phyloP scores from a whole-genome alignment of 2,888 invertebrate genomes.

The Nyleta sp. region DNA sequence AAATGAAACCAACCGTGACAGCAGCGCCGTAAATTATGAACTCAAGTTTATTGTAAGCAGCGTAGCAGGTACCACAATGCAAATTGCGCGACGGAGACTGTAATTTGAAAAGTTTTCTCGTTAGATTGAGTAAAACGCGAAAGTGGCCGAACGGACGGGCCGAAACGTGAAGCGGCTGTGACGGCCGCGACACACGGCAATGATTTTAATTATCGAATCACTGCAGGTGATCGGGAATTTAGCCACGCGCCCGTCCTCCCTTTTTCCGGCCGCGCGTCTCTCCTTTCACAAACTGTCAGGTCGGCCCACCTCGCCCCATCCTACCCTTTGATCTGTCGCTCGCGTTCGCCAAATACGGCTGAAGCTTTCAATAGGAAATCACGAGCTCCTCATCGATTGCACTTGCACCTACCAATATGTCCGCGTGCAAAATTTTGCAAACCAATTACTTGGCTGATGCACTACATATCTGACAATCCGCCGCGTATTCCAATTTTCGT shows the following conservation, averaged over 20 bases:
- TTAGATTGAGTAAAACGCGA: conserved; percentile 76
- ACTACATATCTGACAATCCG: conserved; percentile 50
- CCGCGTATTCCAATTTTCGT: conserved; percentile 53
- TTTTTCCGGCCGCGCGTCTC: conserved; percentile 22
- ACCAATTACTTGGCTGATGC: conserved; percentile 54
- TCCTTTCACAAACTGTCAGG: conserved; percentile 8
- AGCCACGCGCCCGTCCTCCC: conserved; percentile 51
- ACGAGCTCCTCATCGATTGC: conserved; percentile 64
- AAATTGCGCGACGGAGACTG: conserved; percentile 68
- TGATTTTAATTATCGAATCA: conserved; percentile 76
- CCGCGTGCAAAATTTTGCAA: conserved; percentile 61
- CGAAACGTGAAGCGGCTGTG: conserved; percentile 49
- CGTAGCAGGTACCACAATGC: conserved; percentile 59
- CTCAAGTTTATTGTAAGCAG: conserved; percentile 64
- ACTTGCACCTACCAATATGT: conserved; percentile 49
- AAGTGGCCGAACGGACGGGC: conserved; percentile 60
- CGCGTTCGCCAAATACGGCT: conserved; percentile 46
- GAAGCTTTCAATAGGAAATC: conserved; percentile 63
- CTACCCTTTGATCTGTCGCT: conserved; percentile 42
- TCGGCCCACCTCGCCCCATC: conserved; percentile 9
- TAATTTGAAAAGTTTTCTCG: conserved; percentile 80
- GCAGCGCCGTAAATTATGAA: conserved; percentile 37
- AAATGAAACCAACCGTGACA: conserved; percentile 12
- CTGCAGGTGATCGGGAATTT: conserved; percentile 71
- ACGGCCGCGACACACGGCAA: conserved; percentile 60